These are phyloP conservation scores for Eulacestoma nigropectus DNA, from an alignment of 2,113 vertebrate species.

Conservation along the genomic window DNA sequence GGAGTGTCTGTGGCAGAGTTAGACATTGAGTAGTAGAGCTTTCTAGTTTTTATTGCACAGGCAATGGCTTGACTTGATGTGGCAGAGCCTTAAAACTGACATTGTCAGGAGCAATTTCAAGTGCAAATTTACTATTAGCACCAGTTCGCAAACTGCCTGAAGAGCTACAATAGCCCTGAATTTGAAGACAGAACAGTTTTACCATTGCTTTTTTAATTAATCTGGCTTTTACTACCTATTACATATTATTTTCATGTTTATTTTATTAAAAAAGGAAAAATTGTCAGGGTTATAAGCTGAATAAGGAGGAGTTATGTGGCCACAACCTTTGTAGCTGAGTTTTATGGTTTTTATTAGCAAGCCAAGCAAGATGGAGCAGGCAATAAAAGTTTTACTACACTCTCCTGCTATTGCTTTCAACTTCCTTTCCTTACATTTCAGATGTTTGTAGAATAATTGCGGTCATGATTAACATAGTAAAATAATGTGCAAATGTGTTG, in stretches of 20 bases:
- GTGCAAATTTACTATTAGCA: constrained; percentile 7
- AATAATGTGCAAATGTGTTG: background rate
- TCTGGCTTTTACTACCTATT: constrained; percentile 39
- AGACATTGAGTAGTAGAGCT: background rate
- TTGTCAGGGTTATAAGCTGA: constrained; percentile 4
- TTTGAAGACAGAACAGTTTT: background rate
- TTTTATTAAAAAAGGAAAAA: constrained; percentile 9
- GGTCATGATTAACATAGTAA: constrained; percentile 13
- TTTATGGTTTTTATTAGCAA: constrained; percentile 65
- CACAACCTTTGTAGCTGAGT: constrained; percentile 27
- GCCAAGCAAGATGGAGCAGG: constrained; percentile 47
- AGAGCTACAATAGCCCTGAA: background rate
- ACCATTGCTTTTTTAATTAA: constrained; percentile 48
- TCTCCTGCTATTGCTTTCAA: constrained; percentile 14
- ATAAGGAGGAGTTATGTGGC: constrained; percentile 51
- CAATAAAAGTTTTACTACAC: constrained; percentile 49
- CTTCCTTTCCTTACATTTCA: background rate
- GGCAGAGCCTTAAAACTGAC: background rate
- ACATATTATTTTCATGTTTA: constrained; percentile 37
- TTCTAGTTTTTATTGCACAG: background rate
- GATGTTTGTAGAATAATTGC: constrained; percentile 30
- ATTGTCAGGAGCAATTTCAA: background rate
- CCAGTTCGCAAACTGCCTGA: background rate
- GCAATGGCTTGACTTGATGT: background rate
- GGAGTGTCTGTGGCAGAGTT: background rate